Conservation (phyloP, 2,888 invertebrate species). For the Iselma pallidipennis region DNA sequence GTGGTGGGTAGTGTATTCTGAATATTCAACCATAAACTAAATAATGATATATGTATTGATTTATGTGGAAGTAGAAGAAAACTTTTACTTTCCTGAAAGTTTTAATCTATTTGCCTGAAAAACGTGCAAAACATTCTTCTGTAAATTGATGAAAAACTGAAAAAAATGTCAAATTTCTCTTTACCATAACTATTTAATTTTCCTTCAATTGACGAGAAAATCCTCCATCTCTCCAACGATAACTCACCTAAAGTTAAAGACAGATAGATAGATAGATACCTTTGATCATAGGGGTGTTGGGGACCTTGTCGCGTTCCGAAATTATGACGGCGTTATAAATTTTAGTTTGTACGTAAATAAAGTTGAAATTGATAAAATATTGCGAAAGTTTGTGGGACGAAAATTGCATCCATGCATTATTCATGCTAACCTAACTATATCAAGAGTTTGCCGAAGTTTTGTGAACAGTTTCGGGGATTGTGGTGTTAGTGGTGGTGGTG, state of each 20-base stretch:
- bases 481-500: constrained; percentile 15
- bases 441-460: constrained; percentile 54
- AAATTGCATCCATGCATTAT: constrained; percentile 60
- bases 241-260: too few relatives aligned
- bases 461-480: constrained; percentile 32
- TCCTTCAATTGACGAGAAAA: too few relatives aligned
- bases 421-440: constrained; percentile 58
- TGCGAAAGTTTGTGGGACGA: constrained; percentile 58
- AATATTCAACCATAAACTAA: neutral
- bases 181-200: too few relatives aligned
- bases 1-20: neutral
- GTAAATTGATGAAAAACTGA: neutral
- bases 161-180: too few relatives aligned
- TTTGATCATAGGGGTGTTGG: constrained; percentile 33
- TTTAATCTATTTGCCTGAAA: neutral
- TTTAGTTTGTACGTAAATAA: constrained; percentile 60
- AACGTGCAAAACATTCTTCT: neutral
- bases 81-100: neutral
- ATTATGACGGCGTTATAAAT: constrained; percentile 58
- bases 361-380: constrained; percentile 61
- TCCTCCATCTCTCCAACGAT: too few relatives aligned
- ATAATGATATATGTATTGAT: neutral
- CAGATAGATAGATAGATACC: too few relatives aligned
- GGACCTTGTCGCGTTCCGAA: constrained; percentile 33
- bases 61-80: neutral